A percentile compares a stretch with the other conserved stretches of the same genome.
These are phyloP conservation scores for Chrosomus eos DNA, from an alignment of 2,797 vertebrate species.

Conservation along the genomic window DNA sequence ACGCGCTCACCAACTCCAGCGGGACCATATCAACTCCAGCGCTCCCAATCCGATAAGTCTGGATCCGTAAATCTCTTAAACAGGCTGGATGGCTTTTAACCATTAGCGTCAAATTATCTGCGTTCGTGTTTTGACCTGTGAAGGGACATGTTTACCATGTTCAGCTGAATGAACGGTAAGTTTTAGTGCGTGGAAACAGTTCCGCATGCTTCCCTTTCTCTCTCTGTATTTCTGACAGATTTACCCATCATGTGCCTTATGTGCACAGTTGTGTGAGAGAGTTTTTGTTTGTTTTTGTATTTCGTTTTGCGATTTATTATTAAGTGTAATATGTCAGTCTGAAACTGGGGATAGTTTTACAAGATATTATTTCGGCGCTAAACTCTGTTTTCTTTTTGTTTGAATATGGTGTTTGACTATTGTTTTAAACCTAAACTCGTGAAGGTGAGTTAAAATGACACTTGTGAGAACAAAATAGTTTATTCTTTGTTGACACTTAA, in stretches of 20 bases:
- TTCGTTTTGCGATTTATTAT: neutral
- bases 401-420: neutral
- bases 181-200: neutral
- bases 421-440: neutral
- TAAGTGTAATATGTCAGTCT: neutral
- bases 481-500: neutral
- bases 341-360: neutral
- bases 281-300: neutral
- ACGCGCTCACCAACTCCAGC: neutral
- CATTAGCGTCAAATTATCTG: neutral
- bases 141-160: neutral
- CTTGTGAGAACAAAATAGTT: neutral
- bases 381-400: neutral
- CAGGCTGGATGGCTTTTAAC: neutral
- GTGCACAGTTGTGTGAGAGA: neutral
- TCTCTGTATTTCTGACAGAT: neutral
- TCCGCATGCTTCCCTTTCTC: neutral
- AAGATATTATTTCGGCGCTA: neutral
- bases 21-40: neutral
- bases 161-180: slow-evolving; percentile 16
- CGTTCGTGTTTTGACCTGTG: neutral
- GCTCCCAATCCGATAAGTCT: neutral
- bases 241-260: too few species aligned
- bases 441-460: neutral
- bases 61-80: neutral